These are phyloP conservation scores for Acanthurus leucopareius DNA, from an alignment of 2,797 vertebrate genomes.

Conservation along the genomic window DNA sequence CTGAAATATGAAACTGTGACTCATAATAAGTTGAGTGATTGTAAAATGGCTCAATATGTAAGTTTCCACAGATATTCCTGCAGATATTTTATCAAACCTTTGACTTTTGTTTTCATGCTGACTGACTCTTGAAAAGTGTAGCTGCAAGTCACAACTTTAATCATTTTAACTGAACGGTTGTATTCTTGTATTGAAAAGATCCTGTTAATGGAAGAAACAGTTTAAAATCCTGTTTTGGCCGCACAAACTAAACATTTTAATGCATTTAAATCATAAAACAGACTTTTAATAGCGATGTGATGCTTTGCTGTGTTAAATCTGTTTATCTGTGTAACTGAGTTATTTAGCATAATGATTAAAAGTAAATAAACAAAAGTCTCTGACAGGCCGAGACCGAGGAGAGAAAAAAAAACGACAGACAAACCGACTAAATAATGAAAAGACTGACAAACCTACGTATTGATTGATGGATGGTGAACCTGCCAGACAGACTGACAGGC, in stretches of 20 bases:
- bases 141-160: too few relatives aligned
- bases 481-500: slow-evolving; percentile 64
- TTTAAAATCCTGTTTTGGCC: neutral
- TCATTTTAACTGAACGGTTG: too few relatives aligned
- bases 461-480: slow-evolving; percentile 47
- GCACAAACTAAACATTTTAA: neutral
- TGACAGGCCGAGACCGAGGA: slow-evolving; percentile 22
- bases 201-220: too few relatives aligned
- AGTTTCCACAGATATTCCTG: neutral
- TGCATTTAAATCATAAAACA: neutral
- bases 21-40: too few relatives aligned
- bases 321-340: too few relatives aligned
- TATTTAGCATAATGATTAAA: too few relatives aligned
- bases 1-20: too few relatives aligned
- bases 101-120: neutral
- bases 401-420: slow-evolving; percentile 4
- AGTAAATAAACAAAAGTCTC: too few relatives aligned
- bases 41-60: too few relatives aligned
- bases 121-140: too few relatives aligned
- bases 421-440: neutral
- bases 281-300: neutral
- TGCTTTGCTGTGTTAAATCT: too few relatives aligned
- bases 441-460: neutral
- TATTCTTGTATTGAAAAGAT: too few relatives aligned
- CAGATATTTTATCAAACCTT: neutral